phyloP scores from a whole-genome alignment of 1,140 invertebrate genomes.

The Drosophila auraria region DNA sequence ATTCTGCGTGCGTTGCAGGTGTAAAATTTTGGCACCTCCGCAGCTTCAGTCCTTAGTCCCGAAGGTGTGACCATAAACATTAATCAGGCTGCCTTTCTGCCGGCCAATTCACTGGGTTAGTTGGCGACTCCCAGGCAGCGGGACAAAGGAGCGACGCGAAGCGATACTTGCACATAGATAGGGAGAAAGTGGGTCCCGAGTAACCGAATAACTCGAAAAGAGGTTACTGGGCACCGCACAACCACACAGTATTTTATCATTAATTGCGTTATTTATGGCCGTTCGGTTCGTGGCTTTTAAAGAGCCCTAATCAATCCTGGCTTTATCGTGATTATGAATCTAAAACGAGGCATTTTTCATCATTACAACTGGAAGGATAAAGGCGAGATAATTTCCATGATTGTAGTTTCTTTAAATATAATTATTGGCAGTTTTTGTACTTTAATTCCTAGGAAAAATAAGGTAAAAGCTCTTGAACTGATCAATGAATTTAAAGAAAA shows the following conservation, averaged over 20 bases:
- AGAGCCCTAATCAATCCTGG: conserved; percentile 44
- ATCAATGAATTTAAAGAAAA: conserved; percentile 1
- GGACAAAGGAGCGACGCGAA: conserved; percentile 25
- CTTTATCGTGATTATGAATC: conserved; percentile 48
- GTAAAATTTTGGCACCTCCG: conserved; percentile 66
- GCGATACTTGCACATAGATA: conserved; percentile 53
- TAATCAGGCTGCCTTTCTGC: conserved; percentile 60
- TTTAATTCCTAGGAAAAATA: background rate
- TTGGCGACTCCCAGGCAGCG: conserved; percentile 31
- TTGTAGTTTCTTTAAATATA: too few relatives aligned
- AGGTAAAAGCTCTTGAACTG: background rate
- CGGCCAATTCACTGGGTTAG: conserved; percentile 60
- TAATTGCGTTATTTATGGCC: conserved; percentile 50
- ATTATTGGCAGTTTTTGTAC: too few relatives aligned
- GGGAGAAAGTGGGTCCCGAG: conserved; percentile 42
- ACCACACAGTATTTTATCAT: conserved; percentile 28
- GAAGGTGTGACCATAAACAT: conserved; percentile 77
- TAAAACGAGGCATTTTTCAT: conserved; percentile 27
- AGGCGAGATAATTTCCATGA: too few relatives aligned
- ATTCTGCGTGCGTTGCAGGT: conserved; percentile 76
- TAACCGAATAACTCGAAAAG: conserved; percentile 27
- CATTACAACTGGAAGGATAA: conserved; percentile 20
- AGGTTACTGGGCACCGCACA: conserved; percentile 43
- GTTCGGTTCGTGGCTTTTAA: conserved; percentile 38
- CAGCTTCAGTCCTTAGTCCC: conserved; percentile 12